A percentile compares a stretch with the other conserved stretches of the same genome.
Evolutionary conservation across 2,888 invertebrate species (phyloP).

Genomic region (Colostygia pectinataria): DNA sequence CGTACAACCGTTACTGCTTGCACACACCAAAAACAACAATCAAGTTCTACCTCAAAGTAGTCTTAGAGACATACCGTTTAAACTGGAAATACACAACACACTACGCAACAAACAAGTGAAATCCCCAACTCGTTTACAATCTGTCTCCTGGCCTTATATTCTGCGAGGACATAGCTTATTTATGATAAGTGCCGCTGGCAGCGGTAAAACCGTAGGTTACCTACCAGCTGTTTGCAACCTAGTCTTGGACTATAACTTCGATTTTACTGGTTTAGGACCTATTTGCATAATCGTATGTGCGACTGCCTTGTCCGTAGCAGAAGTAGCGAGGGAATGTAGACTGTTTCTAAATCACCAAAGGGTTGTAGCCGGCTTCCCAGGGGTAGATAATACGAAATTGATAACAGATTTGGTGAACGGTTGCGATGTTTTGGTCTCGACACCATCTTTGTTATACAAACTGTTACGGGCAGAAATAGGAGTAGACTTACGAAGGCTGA

Average conservation of each 20-base stretch:
- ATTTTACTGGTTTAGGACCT: conserved; percentile 80
- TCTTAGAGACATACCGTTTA: conserved; percentile 62
- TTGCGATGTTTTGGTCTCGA: conserved; percentile 88
- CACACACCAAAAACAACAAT: conserved; percentile 65
- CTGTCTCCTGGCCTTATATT: conserved; percentile 87
- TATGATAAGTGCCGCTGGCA: conserved; percentile 81
- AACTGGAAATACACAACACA: conserved; percentile 50
- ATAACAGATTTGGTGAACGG: conserved; percentile 83
- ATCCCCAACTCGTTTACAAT: conserved; percentile 83
- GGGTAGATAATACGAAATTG: conserved; percentile 59
- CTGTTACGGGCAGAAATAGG: conserved; percentile 67
- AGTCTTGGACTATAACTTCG: conserved; percentile 68
- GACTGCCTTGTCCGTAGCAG: conserved; percentile 80
- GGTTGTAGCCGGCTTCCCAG: conserved; percentile 68
- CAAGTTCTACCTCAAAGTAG: conserved; percentile 54
- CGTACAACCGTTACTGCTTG: conserved; percentile 65
- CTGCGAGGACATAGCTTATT: conserved; percentile 85
- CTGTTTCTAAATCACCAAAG: conserved; percentile 63
- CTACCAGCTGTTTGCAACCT: conserved; percentile 86
- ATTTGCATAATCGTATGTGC: conserved; percentile 86
- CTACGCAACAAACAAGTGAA: conserved; percentile 60
- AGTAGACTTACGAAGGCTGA: conserved; percentile 84
- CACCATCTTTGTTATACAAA: conserved; percentile 82
- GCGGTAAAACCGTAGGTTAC: conserved; percentile 89
- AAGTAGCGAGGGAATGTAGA: conserved; percentile 64